Percentiles rank a stretch among this genome's conserved stretches.
Conservation (phyloP, 2,113 vertebrate genomes). For the Eulemur rufifrons region DNA sequence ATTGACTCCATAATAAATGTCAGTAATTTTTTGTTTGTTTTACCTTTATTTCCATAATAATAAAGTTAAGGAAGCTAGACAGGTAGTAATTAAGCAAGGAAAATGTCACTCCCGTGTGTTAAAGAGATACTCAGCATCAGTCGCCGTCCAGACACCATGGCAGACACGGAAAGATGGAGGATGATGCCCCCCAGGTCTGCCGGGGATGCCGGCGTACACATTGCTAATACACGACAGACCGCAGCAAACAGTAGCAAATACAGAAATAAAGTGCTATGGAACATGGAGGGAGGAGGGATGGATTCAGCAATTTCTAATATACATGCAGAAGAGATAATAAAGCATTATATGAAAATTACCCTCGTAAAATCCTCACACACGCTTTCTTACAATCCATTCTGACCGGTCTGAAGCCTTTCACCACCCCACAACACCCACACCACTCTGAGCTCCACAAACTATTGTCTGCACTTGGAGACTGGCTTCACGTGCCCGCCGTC, state of each 20-base stretch:
- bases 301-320: neutral
- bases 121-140: neutral
- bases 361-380: neutral
- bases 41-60: neutral
- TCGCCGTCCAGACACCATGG: neutral
- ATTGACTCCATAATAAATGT: neutral
- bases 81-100: neutral
- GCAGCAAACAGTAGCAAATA: rapidly evolving
- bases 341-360: neutral
- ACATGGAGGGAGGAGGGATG: neutral
- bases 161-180: neutral
- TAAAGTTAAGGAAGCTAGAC: neutral
- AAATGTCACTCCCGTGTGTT: neutral
- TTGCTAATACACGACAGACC: rapidly evolving
- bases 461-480: neutral
- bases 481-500: neutral
- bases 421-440: neutral
- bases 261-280: neutral
- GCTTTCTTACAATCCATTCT: neutral
- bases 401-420: neutral
- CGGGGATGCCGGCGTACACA: neutral
- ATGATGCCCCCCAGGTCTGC: rapidly evolving
- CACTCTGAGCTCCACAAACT: neutral
- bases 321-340: neutral
- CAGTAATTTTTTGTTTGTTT: neutral